These are phyloP conservation scores for Coenonympha arcania DNA, from an alignment of 2,888 invertebrate species.

Conservation along the genomic window DNA sequence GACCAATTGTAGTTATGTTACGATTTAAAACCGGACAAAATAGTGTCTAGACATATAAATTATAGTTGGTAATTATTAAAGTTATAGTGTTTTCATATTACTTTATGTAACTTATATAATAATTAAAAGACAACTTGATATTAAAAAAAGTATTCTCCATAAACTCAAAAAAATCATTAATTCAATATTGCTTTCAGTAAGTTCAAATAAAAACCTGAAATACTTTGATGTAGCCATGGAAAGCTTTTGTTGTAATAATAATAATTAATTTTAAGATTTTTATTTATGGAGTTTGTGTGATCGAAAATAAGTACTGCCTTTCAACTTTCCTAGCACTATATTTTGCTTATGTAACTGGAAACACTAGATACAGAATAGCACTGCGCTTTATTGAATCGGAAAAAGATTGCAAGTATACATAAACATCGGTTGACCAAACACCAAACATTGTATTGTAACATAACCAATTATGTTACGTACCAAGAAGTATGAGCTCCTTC, in stretches of 20 bases:
- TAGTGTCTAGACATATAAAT: constrained; percentile 1
- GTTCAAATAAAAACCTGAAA: background rate
- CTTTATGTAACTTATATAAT: background rate
- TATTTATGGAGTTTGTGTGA: no score
- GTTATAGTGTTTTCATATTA: background rate
- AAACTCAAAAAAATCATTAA: background rate
- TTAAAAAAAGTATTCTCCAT: background rate
- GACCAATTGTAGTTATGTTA: background rate
- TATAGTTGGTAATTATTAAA: background rate
- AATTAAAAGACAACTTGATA: background rate
- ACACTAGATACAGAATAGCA: no score
- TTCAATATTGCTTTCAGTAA: background rate
- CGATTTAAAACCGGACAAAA: background rate
- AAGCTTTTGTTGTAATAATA: background rate
- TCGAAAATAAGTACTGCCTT: no score
- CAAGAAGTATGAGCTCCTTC: no score
- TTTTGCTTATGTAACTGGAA: no score
- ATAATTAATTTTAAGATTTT: no score
- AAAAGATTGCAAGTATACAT: no score
- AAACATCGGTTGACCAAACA: no score
- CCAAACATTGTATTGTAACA: no score
- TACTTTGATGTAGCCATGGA: background rate
- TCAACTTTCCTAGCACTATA: no score
- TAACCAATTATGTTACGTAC: no score
- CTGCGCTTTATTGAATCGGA: no score